Conservation (phyloP, 2,113 vertebrate species). For the Podiceps cristatus region DNA sequence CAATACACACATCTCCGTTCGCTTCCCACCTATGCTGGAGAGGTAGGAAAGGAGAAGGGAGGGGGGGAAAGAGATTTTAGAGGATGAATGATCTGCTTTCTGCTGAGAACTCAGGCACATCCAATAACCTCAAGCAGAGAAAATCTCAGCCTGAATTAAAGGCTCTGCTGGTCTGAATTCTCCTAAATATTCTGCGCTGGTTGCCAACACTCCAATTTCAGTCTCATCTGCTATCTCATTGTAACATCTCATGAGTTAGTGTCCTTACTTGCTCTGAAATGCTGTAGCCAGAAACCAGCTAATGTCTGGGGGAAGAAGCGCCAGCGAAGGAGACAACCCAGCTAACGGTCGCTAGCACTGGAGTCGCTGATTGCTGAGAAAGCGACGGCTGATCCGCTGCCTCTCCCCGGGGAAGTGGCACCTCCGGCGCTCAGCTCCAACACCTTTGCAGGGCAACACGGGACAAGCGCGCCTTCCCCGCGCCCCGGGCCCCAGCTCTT, state of each 20-base stretch:
- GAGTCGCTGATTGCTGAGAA: not conserved
- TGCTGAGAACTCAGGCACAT: conserved; percentile 47
- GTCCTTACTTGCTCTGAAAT: conserved; percentile 38
- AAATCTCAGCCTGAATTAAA: conserved; percentile 63
- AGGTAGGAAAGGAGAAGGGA: not conserved
- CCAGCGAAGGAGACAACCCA: not conserved
- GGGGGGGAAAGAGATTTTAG: not conserved
- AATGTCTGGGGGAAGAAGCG: not conserved
- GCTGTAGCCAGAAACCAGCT: not conserved
- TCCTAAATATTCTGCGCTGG: not conserved
- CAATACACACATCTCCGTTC: not conserved
- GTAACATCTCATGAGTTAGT: not conserved
- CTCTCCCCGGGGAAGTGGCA: not conserved
- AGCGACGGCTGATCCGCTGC: not conserved
- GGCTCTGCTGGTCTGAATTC: conserved; percentile 45
- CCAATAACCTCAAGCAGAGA: conserved; percentile 56
- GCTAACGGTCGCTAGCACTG: accelerated
- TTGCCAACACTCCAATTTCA: conserved; percentile 18
- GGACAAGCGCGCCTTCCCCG: not conserved
- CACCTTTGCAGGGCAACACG: not conserved
- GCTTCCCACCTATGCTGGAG: not conserved
- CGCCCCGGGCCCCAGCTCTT: accelerated
- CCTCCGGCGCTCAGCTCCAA: not conserved
- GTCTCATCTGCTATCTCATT: not conserved
- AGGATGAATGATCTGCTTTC: conserved; percentile 48